Evolutionary conservation across 2,797 vertebrate species (phyloP).

Genomic region (Remorina albescens): DNA sequence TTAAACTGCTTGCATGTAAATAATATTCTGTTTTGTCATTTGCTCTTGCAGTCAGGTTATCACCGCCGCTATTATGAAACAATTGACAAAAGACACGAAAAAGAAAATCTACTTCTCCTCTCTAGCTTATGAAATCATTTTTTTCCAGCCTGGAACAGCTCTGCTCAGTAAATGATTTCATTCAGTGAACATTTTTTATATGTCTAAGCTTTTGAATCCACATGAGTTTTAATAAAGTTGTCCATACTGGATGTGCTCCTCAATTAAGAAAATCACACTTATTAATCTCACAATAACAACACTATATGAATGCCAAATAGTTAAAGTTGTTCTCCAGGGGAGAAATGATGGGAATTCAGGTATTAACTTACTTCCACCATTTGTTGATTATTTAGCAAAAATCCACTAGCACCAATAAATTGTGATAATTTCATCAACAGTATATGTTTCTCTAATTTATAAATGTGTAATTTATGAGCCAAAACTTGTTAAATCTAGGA

Average conservation of each 20-base stretch:
- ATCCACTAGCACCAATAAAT: conserved; percentile 36
- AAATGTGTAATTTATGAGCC: conserved; percentile 35
- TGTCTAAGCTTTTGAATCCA: conserved; percentile 33
- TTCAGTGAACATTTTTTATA: conserved; percentile 26
- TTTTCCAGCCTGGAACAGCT: conserved; percentile 19
- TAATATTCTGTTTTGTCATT: neutral
- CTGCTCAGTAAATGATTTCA: conserved; percentile 14
- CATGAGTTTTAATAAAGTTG: conserved; percentile 21
- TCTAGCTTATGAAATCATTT: conserved; percentile 19
- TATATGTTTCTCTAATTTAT: conserved; percentile 35
- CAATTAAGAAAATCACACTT: conserved; percentile 25
- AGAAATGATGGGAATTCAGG: conserved; percentile 26
- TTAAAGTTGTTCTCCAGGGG: conserved; percentile 14
- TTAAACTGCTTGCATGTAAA: conserved; percentile 1
- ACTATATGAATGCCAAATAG: conserved; percentile 25
- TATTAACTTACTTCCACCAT: conserved; percentile 37
- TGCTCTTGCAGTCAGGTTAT: neutral
- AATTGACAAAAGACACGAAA: neutral
- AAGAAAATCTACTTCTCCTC: conserved; percentile 23
- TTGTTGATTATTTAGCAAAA: conserved; percentile 34
- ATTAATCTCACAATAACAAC: conserved; percentile 27
- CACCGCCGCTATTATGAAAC: neutral
- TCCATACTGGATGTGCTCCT: neutral
- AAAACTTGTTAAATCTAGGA: conserved; percentile 39
- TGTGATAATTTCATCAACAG: conserved; percentile 40